These are phyloP conservation scores for Hyles euphorbiae DNA, from an alignment of 1,140 invertebrate species.

Conservation along the genomic window DNA sequence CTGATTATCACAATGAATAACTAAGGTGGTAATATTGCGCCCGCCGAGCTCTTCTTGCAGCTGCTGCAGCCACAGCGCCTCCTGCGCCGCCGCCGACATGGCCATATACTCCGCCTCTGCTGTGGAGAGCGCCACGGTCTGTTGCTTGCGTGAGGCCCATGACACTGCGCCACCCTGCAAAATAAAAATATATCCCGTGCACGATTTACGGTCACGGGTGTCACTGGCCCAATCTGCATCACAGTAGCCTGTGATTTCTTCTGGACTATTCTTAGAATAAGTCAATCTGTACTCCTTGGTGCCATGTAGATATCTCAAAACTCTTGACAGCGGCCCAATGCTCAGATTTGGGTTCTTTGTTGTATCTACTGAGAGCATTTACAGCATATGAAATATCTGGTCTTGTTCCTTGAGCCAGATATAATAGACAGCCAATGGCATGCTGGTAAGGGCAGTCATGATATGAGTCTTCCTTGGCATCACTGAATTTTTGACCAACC, in stretches of 20 bases:
- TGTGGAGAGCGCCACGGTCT: slow-evolving; percentile 23
- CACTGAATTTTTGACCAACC: slow-evolving; percentile 21
- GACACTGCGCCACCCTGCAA: slow-evolving; percentile 19
- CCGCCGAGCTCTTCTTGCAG: slow-evolving; percentile 10
- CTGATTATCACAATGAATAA: too few species aligned
- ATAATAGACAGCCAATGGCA: slow-evolving; percentile 30
- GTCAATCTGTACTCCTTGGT: slow-evolving; percentile 19
- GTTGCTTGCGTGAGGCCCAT: slow-evolving; percentile 16
- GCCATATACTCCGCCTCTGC: slow-evolving; percentile 27
- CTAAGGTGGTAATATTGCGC: too few species aligned
- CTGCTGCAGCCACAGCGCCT: slow-evolving; percentile 21
- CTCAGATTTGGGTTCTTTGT: slow-evolving; percentile 16
- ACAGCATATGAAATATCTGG: slow-evolving; percentile 36
- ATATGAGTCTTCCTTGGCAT: slow-evolving; percentile 4
- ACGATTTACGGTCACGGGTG: slow-evolving; percentile 15
- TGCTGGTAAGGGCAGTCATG: slow-evolving; percentile 7
- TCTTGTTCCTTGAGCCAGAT: slow-evolving; percentile 29
- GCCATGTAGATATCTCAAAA: slow-evolving; percentile 28
- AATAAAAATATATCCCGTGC: slow-evolving; percentile 23
- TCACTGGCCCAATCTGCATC: slow-evolving; percentile 27
- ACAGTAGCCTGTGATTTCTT: slow-evolving; percentile 23
- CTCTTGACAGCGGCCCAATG: slow-evolving; percentile 32
- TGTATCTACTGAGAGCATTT: slow-evolving; percentile 28
- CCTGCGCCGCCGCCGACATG: slow-evolving; percentile 12
- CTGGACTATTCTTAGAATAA: slow-evolving; percentile 20